Evolutionary conservation across 2,888 invertebrate species (phyloP), one percentile per base, ranked within the genome.

Genomic region (Brassicogethes aeneus): DNA sequence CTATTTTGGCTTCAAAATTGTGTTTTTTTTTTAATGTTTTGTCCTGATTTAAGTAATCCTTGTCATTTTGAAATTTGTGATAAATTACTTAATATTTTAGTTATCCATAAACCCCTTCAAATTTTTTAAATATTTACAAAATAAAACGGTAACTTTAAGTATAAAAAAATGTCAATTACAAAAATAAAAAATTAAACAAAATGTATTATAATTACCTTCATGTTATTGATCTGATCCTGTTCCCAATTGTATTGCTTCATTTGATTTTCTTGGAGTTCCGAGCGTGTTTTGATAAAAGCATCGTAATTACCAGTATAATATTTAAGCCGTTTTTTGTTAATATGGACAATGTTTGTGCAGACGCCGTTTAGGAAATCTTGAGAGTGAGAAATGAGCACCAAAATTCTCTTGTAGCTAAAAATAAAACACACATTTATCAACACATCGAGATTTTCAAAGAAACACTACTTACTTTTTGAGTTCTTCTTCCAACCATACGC

Each of bases 221-320:
- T 99, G 62, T 99, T 93, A 45, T 92, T 78, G 48, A 99, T 97
- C 71, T 99, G 97, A 70, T 95, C 94, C 67, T 99, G 99, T 69
- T 99, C 97, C 99, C 99, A 99, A 60, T 95, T 93, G 70, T 96
- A 99, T 62, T 93, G 92, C 67, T 99, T 99, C 80, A 87, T 89
- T 71, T 99, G 99, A 69, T 99, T 99, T 69, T 99, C 99, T 47
- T 95, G 72, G 55, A 96, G 72, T 65, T 99, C 99, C 76, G 86
- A 76, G 47, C 95, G 76, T 1, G 97, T 99, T 52, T 89, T 84
- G 5, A 92, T 80, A 64, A 97, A 99, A 1, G 91, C 86, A 67
- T 99, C 99, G 66, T 97, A 99, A 72, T 97, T 97, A 46, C 61
- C 62, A 15, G 92, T 90, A 70, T 89, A 99, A 70, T 93, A 93